Percentiles rank a stretch among this genome's conserved stretches.
Conservation (phyloP, 2,888 invertebrate species). For the Pinctada fucata region DNA sequence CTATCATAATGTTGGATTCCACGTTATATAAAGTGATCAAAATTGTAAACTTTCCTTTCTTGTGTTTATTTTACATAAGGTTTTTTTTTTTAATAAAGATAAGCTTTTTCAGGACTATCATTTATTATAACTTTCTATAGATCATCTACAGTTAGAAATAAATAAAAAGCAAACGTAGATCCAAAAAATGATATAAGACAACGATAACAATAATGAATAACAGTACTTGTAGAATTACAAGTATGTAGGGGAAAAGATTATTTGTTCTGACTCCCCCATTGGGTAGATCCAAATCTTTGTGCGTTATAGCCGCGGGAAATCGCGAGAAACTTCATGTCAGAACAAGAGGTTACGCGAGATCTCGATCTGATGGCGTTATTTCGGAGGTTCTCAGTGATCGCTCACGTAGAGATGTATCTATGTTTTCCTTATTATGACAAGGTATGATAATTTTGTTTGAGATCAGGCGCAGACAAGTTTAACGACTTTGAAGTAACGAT, state of each 20-base stretch:
- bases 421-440: conserved; percentile 20
- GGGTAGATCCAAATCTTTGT: neutral
- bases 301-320: conserved; percentile 20
- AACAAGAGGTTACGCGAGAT: conserved; percentile 28
- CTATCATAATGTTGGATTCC: no score
- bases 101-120: no score
- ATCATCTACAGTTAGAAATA: no score
- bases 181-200: no score
- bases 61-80: no score
- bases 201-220: no score
- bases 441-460: conserved; percentile 23
- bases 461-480: conserved; percentile 1
- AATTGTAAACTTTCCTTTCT: no score
- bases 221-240: no score
- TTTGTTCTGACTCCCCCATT: conserved; percentile 14
- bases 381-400: conserved; percentile 9
- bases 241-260: conserved; percentile 1
- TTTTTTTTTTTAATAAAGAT: no score
- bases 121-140: no score
- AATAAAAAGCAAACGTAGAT: no score
- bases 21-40: no score
- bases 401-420: conserved; percentile 13
- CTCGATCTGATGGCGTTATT: conserved; percentile 27
- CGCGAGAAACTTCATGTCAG: conserved; percentile 20
- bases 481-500: conserved; percentile 33